These are phyloP conservation scores for Cheilosia grossa DNA, from an alignment of 2,888 invertebrate genomes.

Conservation along the genomic window DNA sequence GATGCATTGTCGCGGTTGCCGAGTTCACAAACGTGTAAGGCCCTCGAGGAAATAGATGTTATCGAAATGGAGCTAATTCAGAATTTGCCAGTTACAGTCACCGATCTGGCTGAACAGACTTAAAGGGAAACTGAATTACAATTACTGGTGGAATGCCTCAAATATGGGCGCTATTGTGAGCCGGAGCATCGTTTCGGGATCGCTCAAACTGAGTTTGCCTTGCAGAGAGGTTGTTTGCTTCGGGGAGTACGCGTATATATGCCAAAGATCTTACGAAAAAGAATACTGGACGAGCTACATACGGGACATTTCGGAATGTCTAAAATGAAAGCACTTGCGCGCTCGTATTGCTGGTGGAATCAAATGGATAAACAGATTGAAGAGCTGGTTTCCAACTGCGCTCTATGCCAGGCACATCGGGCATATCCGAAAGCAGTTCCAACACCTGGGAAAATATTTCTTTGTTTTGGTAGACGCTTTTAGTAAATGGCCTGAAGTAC, in stretches of 20 bases:
- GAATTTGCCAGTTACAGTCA: too few relatives aligned
- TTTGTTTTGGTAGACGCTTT: constrained; percentile 64
- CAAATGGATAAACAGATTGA: constrained; percentile 63
- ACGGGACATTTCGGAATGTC: constrained; percentile 28
- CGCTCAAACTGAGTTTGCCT: too few relatives aligned
- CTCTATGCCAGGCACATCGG: too few relatives aligned
- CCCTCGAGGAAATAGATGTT: too few relatives aligned
- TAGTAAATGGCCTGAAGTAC: constrained; percentile 76
- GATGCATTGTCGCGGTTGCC: constrained; percentile 65
- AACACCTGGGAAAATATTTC: constrained; percentile 50
- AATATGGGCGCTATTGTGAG: not conserved
- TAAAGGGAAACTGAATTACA: not conserved
- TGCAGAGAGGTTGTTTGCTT: too few relatives aligned
- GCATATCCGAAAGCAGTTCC: too few relatives aligned
- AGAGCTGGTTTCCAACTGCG: constrained; percentile 30
- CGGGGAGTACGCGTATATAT: not conserved
- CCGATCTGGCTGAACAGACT: too few relatives aligned
- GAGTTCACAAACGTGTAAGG: not conserved
- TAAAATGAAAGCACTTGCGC: constrained; percentile 25
- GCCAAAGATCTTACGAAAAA: not conserved
- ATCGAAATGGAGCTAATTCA: too few relatives aligned
- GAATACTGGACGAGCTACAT: constrained; percentile 5
- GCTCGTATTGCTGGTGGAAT: constrained; percentile 57
- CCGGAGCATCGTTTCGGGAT: too few relatives aligned
- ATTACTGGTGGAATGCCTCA: not conserved